A percentile compares a stretch with the other conserved stretches of the same genome.
phyloP scores from a whole-genome alignment of 35 echinoderm and acorn worm genomes.

The Anneissia japonica region DNA sequence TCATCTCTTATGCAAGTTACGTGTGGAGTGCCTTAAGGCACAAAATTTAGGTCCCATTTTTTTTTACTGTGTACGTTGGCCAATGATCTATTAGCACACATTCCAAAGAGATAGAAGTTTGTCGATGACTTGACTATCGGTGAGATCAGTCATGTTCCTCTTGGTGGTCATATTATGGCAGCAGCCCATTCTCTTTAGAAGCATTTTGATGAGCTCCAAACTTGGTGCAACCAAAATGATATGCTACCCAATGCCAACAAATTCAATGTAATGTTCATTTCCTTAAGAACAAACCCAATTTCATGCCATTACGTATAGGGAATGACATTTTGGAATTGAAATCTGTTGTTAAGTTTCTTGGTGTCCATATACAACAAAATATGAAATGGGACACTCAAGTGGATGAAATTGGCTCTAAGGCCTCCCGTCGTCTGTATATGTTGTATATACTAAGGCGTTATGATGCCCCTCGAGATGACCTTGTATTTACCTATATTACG shows the following conservation, averaged over 20 bases:
- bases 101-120: constrained; percentile 9
- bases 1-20: background rate
- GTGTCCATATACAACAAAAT: background rate
- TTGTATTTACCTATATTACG: background rate
- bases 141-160: background rate
- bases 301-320: background rate
- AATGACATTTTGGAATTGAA: background rate
- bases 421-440: background rate
- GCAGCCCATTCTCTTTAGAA: background rate
- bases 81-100: background rate
- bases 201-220: background rate
- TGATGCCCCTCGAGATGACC: background rate
- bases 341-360: background rate
- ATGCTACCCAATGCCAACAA: constrained; percentile 8
- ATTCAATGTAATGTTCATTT: background rate
- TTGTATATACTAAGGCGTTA: background rate
- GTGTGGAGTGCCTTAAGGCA: constrained; percentile 18
- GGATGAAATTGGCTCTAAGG: background rate
- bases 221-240: constrained; percentile 6
- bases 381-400: background rate
- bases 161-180: no score
- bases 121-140: constrained; percentile 4
- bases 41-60: background rate
- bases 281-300: background rate
- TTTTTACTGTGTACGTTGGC: background rate